Percentiles rank a stretch among this genome's conserved stretches.
Evolutionary conservation across 2,888 invertebrate species (phyloP).

Genomic region (Apoda limacodes): DNA sequence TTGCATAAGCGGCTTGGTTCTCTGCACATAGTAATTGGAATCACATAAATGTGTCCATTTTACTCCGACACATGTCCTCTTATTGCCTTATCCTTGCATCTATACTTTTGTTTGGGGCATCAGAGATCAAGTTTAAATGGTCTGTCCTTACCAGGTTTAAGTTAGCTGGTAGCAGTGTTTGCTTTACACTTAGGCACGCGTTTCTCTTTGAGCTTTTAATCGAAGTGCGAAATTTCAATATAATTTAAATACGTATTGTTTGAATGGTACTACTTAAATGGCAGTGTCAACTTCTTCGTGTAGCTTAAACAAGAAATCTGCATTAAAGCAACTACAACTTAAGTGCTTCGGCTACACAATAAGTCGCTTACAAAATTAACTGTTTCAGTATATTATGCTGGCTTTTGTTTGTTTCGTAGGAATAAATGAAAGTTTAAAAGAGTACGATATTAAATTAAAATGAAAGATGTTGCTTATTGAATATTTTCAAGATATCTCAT

Average conservation of each 20-base stretch:
- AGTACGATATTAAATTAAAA: no score
- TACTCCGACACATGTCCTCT: conserved; percentile 30
- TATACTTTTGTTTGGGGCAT: conserved; percentile 17
- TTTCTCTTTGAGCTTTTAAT: conserved; percentile 60
- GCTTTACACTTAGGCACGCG: conserved; percentile 56
- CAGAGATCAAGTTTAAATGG: conserved; percentile 33
- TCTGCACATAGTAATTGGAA: conserved; percentile 65
- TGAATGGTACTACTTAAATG: conserved; percentile 43
- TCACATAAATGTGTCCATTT: conserved; percentile 48
- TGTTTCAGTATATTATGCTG: no score
- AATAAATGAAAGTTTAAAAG: no score
- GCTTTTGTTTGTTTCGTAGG: no score
- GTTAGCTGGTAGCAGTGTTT: conserved; percentile 56
- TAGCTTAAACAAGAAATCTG: conserved; percentile 41
- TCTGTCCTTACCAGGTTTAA: conserved; percentile 42
- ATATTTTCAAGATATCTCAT: no score
- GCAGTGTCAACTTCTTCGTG: conserved; percentile 27
- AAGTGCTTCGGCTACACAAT: no score
- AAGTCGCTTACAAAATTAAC: no score
- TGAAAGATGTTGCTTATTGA: no score
- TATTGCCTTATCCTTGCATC: conserved; percentile 3
- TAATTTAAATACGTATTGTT: conserved; percentile 63
- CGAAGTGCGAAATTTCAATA: conserved; percentile 65
- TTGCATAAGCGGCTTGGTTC: conserved; percentile 68
- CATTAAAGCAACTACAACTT: conserved; percentile 34